Percentiles rank a stretch among this genome's conserved stretches.
These are phyloP conservation scores for Mus musculus DNA, from an alignment of 2,113 vertebrate species.

Conservation along the genomic window DNA sequence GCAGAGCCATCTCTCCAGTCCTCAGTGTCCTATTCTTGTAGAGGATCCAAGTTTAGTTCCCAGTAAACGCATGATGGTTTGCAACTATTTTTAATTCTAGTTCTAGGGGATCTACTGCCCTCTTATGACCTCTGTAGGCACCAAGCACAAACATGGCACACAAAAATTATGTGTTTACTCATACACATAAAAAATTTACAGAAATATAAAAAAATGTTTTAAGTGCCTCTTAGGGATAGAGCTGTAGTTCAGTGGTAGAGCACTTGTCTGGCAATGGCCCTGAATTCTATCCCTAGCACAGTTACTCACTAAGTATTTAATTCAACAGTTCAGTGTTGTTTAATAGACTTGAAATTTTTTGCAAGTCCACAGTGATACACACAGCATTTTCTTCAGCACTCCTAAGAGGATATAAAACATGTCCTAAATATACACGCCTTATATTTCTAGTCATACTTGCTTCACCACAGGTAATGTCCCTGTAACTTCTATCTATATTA, in stretches of 20 bases:
- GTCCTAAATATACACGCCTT: background rate
- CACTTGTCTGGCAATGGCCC: background rate
- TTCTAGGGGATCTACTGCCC: background rate
- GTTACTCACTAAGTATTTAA: background rate
- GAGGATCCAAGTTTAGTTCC: background rate
- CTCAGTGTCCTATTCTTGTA: background rate
- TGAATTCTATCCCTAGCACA: background rate
- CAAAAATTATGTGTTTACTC: background rate
- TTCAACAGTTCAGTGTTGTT: background rate
- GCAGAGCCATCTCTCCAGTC: too few relatives aligned
- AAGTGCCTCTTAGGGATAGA: background rate
- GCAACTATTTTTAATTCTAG: background rate
- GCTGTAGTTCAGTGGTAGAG: background rate
- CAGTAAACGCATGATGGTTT: background rate
- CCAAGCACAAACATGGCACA: background rate
- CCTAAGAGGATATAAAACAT: background rate
- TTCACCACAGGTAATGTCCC: background rate
- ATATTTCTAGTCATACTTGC: background rate
- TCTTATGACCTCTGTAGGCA: background rate
- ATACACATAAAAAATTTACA: background rate
- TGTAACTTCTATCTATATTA: background rate
- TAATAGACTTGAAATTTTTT: background rate
- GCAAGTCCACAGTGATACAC: background rate
- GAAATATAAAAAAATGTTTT: background rate
- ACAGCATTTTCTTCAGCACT: background rate